Evolutionary conservation across 2,797 vertebrate species (phyloP), one percentile per base, ranked within the genome.

Genomic region (Poliocrania exsul): DNA sequence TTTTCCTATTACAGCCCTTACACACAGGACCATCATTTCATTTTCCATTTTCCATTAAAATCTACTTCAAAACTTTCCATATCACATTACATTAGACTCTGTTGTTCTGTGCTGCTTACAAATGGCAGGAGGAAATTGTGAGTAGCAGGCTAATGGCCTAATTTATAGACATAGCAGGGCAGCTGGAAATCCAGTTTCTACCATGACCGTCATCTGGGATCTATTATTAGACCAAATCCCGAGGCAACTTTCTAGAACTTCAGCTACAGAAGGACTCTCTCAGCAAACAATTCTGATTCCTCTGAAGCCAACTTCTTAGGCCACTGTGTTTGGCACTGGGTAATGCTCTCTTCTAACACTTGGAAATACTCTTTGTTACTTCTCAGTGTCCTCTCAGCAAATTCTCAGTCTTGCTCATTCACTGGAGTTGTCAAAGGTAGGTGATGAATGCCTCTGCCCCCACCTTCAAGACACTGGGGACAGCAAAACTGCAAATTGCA

Each of bases 1-100:
- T 91, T 82, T 85, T 61, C 40, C 35, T 92, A 80, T 93, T 88
- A 72, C 29, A 91, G 20, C 78, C 74, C 58, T 90, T 87, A 91
- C 70, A 70, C 12, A 12, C 17, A 92, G 87, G 72, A 78, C 74
- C 46, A 67, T 83, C 81, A 83, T 64, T 97, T 96, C 64, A 94
- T 92, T 96, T 96, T 91, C 93, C 95, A 93, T 95, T 97, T 93
- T 95, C 86, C 90, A 96, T 97, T 95, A 92, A 88, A 94, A 81
- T 93, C 91, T 80, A 13, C 85, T 97, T 91, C 88, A 87, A 89
- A 90, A 91, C 42, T 51, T 94, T 95, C 81, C 64, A 25, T 66
- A 87, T 77, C 42, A 31, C 88, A 92, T 95, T 97, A 91, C 81
- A 95, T 83, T 66, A 88, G 74, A 75, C 19, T 5, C 77, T 53